A percentile compares a stretch with the other conserved stretches of the same genome.
phyloP scores from a whole-genome alignment of 2,797 vertebrate genomes.

The Myotis vivesi region DNA sequence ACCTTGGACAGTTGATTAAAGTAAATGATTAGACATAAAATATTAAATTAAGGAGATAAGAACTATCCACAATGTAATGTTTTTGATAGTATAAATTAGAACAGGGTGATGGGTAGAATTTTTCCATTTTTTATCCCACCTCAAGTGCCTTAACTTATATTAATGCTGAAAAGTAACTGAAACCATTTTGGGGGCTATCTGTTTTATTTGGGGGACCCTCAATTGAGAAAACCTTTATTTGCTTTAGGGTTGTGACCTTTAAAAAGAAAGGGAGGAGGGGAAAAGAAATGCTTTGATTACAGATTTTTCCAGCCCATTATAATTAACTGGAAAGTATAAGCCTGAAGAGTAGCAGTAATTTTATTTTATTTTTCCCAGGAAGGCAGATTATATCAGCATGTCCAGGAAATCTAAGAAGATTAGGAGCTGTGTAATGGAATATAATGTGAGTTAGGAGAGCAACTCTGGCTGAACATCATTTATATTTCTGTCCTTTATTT shows the following conservation, averaged over 20 bases:
- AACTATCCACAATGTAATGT: neutral
- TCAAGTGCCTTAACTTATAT: neutral
- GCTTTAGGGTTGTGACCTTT: neutral
- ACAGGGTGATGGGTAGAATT: neutral
- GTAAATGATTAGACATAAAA: neutral
- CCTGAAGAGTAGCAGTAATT: constrained; percentile 26
- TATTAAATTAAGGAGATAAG: neutral
- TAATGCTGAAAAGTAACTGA: constrained; percentile 1
- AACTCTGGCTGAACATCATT: neutral
- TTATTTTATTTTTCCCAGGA: constrained; percentile 30
- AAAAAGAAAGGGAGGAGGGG: neutral
- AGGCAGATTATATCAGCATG: constrained; percentile 49
- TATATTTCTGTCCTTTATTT: constrained; percentile 40
- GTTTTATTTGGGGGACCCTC: neutral
- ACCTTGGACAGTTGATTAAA: neutral
- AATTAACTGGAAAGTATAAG: constrained; percentile 1
- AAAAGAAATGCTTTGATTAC: neutral
- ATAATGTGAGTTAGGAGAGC: constrained; percentile 22
- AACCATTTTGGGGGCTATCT: neutral
- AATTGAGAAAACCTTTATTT: neutral
- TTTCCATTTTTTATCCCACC: neutral
- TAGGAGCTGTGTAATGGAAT: constrained; percentile 43
- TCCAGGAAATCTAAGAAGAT: constrained; percentile 23
- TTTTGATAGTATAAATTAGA: neutral
- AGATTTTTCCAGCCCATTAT: neutral